Base-by-base conservation (phyloP, 2,113 vertebrate genomes). In the Helogale parvula region DNA sequence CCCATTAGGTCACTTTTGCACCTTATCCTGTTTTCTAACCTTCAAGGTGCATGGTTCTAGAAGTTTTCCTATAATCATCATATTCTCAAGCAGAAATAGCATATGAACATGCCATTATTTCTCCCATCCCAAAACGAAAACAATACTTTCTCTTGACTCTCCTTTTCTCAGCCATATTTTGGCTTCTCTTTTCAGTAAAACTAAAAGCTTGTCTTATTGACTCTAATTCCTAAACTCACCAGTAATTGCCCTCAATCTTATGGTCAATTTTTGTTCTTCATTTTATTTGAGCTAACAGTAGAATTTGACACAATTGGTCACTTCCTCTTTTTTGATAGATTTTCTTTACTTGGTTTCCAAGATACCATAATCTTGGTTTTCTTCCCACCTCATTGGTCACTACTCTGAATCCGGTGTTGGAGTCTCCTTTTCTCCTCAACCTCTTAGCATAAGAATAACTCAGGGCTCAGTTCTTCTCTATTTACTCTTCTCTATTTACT, bases 301-400 rank as follows among this genome's bases (percentile, higher is more conserved):
- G 81, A 87, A 74, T 81, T 65, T 83, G 84, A 88, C 47, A 63
- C 19, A 96, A 29, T 86, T 74, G 29, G 19, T 94, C n/a, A 81
- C 41, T n/a, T 74, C 29, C 9, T 88, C n/a, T 50, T 81, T 92
- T 66, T 66, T 71, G 4, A 60, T 82, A 76, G 65, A 35, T 6
- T 63, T 93, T 90, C 50, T 97, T 80, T n/a, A 45, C 31, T 81
- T 88, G 47, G 11, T 33, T 90, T 84, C 52, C 47, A 60, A 5
- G 33, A 66, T 79, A 33, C 38, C 15, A 4, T 33, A 31, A 76
- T 90, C 16, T 74, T 74, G 19, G 5, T 87, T 93, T 93, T 69
- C 38, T 76, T 72, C 19, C 8, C 23, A 16, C 10, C 0, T 93
- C 33, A 50, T 19, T 74, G 65, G 65, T 77, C 27, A 47, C 25